Evolutionary conservation across 2,797 vertebrate species (phyloP).

Genomic region (Onychomys arenicola): DNA sequence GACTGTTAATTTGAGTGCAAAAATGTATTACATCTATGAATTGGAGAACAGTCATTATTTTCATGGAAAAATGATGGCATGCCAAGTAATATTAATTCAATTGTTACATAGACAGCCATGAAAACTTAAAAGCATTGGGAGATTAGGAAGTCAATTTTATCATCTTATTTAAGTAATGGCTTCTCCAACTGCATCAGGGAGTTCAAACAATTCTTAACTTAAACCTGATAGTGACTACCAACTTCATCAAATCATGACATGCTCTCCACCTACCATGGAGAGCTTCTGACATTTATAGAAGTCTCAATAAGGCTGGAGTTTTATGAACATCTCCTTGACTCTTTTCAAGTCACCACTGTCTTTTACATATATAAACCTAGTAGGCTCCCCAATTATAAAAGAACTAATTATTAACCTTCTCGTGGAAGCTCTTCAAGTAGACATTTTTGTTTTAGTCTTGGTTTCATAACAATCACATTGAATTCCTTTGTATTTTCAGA

Average conservation of each 20-base stretch:
- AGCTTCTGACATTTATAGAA: conserved; percentile 41
- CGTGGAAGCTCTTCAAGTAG: background rate
- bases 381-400: background rate
- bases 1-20: conserved; percentile 18
- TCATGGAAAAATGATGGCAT: conserved; percentile 6
- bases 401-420: background rate
- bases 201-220: conserved; percentile 27
- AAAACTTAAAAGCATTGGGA: background rate
- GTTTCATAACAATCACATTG: background rate
- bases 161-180: conserved; percentile 14
- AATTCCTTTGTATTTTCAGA: background rate
- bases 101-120: background rate
- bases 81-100: conserved; percentile 23
- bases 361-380: background rate
- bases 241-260: background rate
- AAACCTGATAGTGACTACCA: background rate
- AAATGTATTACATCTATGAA: conserved; percentile 17
- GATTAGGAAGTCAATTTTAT: background rate
- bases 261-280: background rate
- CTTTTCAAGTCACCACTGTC: background rate
- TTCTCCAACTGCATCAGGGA: background rate
- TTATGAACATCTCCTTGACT: background rate
- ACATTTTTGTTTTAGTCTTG: conserved; percentile 33
- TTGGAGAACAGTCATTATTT: background rate
- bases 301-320: background rate